Evolutionary conservation across 2,113 vertebrate species (phyloP).

Genomic region (Microcebus griseorufus): DNA sequence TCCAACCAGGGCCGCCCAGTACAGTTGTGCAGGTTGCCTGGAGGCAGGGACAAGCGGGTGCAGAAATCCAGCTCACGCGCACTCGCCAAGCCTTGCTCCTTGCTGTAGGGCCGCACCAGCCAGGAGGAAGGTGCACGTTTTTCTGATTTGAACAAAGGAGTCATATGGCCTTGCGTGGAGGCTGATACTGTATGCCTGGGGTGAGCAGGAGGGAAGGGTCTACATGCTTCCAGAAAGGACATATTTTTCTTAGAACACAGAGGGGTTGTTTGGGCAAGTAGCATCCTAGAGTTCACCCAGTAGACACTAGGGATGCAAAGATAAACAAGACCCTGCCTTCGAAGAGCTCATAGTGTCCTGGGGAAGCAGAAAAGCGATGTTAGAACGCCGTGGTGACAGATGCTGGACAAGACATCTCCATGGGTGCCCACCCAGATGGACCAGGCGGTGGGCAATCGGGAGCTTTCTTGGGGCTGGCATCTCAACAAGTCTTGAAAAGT

Average conservation of each 20-base stretch:
- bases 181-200: rapidly evolving
- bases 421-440: no score
- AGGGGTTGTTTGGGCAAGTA: neutral
- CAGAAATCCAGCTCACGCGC: neutral
- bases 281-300: neutral
- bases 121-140: neutral
- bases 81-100: neutral
- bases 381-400: neutral
- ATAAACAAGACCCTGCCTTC: neutral
- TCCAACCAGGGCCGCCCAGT: neutral
- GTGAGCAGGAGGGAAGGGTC: neutral
- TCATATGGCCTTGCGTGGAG: neutral
- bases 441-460: neutral
- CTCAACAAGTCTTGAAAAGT: neutral
- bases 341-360: neutral
- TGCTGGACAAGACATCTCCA: neutral
- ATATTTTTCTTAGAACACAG: neutral
- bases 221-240: neutral
- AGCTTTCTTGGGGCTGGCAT: neutral
- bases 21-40: neutral
- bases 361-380: neutral
- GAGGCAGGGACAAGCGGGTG: rapidly evolving
- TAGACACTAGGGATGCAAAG: neutral
- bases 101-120: rapidly evolving
- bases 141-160: neutral